Conservation (phyloP, 2,113 vertebrate species). For the Callithrix jacchus region DNA sequence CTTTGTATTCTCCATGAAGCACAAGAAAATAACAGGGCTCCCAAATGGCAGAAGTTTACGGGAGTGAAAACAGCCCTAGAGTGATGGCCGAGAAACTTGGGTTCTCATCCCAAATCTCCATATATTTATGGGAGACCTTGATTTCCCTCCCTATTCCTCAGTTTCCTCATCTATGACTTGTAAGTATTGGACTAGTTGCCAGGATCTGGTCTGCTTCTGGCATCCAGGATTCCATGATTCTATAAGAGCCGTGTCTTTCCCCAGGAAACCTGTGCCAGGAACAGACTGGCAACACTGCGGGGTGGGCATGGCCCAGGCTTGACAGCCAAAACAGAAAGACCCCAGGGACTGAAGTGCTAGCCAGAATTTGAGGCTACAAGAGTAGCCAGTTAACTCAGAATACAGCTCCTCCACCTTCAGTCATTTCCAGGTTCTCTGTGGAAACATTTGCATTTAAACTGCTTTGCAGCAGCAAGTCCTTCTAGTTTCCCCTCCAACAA, state of each 20-base stretch:
- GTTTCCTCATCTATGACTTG: background rate
- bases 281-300: background rate
- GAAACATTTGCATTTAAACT: conserved; percentile 85
- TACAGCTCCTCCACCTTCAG: conserved; percentile 61
- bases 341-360: background rate
- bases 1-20: conserved; percentile 5
- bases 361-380: background rate
- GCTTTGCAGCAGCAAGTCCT: conserved; percentile 63
- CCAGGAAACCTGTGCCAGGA: background rate
- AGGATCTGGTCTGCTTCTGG: background rate
- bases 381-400: conserved; percentile 42
- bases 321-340: conserved; percentile 11
- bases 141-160: background rate
- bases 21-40: background rate
- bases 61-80: background rate
- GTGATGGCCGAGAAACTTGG: background rate
- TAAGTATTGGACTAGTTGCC: background rate
- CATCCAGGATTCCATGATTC: background rate
- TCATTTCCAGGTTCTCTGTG: conserved; percentile 63
- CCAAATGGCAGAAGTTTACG: background rate
- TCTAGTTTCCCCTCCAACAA: background rate
- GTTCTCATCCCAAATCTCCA: background rate
- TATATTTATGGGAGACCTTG: background rate
- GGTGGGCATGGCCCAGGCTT: background rate
- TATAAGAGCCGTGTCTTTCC: background rate